phyloP scores from a whole-genome alignment of 2,797 vertebrate species.

The Percopsis omiscomaycus region DNA sequence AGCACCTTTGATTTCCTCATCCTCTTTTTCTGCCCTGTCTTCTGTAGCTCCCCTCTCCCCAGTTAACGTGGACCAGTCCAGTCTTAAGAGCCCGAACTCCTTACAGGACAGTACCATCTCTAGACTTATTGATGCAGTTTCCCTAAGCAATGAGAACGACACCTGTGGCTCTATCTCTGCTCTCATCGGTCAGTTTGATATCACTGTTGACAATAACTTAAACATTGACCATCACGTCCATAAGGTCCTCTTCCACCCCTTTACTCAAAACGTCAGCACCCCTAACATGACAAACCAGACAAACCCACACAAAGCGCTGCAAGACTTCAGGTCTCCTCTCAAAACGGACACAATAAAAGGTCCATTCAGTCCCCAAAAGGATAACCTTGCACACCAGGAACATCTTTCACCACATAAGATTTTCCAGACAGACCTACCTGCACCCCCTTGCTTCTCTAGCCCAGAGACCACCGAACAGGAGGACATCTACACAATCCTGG shows the following conservation, averaged over 20 bases:
- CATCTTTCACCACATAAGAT: slow-evolving; percentile 31
- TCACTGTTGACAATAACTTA: slow-evolving; percentile 57
- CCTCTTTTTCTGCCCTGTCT: slow-evolving; percentile 60
- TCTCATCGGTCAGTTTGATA: slow-evolving; percentile 85
- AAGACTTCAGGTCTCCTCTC: slow-evolving; percentile 49
- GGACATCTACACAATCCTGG: slow-evolving; percentile 76
- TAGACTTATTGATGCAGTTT: slow-evolving; percentile 88
- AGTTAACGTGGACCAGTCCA: slow-evolving; percentile 39
- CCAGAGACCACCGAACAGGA: slow-evolving; percentile 80
- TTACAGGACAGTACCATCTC: slow-evolving; percentile 88
- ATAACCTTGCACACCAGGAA: slow-evolving; percentile 24
- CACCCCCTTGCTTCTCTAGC: slow-evolving; percentile 64
- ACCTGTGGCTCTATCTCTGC: slow-evolving; percentile 85
- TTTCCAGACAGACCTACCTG: slow-evolving; percentile 32
- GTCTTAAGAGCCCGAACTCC: slow-evolving; percentile 68
- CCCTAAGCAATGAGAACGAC: slow-evolving; percentile 80
- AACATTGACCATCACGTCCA: slow-evolving; percentile 3
- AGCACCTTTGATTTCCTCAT: slow-evolving; percentile 59
- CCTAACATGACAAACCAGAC: slow-evolving; percentile 37
- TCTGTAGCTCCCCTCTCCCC: slow-evolving; percentile 46
- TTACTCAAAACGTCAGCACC: slow-evolving; percentile 19
- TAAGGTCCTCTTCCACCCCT: slow-evolving; percentile 28
- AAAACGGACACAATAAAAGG: slow-evolving; percentile 26
- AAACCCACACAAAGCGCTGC: slow-evolving; percentile 36
- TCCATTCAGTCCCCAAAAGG: slow-evolving; percentile 38